Evolutionary conservation across 2,797 vertebrate species (phyloP), one percentile per base, ranked within the genome.

Genomic region (Pelobates cultripes): DNA sequence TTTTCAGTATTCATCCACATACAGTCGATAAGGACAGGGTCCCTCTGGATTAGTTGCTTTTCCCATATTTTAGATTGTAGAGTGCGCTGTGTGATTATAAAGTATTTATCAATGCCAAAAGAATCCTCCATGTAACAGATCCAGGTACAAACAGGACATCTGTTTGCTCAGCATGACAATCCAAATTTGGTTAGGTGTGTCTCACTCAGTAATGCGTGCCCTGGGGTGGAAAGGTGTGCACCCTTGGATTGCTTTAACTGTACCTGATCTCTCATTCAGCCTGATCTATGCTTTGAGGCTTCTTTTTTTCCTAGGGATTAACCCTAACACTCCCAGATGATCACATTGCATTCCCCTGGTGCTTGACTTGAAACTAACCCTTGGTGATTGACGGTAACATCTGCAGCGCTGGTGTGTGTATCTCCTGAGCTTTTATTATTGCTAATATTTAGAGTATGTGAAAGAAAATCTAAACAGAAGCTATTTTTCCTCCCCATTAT

Each of bases 131-230:
- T 77, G 63, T 66, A 45, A 63, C 73, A 75, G 55, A 28, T 77
- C 70, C 75, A 63, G 57, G 75, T 61, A 66, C 44, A 75, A 14
- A 60, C 64, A 41, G 15, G 4, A 51, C 70, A 83, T 79, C 72
- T 83, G 81, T 79, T 75, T 53, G 81, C 77, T 70, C 15, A 71
- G 77, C 72, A 44, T 55, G 55, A 43, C 74, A 63, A 83, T 75
- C 77, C 60, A 17, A 64, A 43, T 64, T 17, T 64, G 72, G 43
- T 68, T 66, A 43, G 82, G 82, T 79, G 82, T 83, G 82, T 70
- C 82, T 40, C 66, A 13, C 47, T 13, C 72, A 79, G 76, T 83
- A 83, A 83, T 83, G 75, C 75, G 17, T 70, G 69, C 41, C 81
- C 76, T 3, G 55, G n/a, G 82, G 82, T 77, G 41, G 40, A 73